Conservation (phyloP, 92 coral and sea anemone species). For the Scolanthus callimorphus region DNA sequence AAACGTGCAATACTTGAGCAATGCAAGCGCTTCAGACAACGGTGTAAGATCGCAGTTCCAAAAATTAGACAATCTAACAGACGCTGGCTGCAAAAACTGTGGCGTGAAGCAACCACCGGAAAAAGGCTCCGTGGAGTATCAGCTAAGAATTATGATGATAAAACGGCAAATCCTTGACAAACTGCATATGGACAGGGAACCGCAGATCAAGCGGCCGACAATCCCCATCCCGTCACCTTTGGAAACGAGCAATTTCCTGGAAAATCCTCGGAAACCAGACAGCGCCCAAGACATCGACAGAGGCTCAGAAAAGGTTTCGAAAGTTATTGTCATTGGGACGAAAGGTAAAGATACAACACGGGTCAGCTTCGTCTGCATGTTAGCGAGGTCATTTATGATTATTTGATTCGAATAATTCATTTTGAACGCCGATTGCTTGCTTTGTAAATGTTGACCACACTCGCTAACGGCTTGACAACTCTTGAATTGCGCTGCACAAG, state of each 20-base stretch:
- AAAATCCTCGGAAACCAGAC: conserved; percentile 2
- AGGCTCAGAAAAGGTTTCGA: conserved; percentile 12
- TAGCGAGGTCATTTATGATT: too few relatives aligned
- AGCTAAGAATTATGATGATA: conserved; percentile 48
- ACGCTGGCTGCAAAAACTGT: conserved; percentile 31
- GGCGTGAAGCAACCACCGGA: conserved; percentile 13
- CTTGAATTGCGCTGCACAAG: too few relatives aligned
- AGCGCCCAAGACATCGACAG: neutral
- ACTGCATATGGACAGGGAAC: conserved; percentile 39
- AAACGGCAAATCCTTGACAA: conserved; percentile 44
- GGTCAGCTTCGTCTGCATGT: too few relatives aligned
- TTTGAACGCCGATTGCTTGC: too few relatives aligned
- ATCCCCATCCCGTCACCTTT: conserved; percentile 34
- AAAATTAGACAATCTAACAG: neutral
- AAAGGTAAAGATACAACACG: too few relatives aligned
- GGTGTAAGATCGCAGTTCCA: neutral
- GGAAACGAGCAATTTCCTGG: conserved; percentile 45
- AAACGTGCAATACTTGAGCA: conserved; percentile 10
- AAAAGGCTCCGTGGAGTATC: conserved; percentile 20
- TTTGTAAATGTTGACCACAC: too few relatives aligned
- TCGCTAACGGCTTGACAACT: too few relatives aligned
- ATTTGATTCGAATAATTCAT: too few relatives aligned
- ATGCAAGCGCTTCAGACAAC: conserved; percentile 6
- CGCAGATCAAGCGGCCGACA: conserved; percentile 35
- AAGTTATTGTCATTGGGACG: conserved; percentile 36